Evolutionary conservation across 2,797 vertebrate species (phyloP).

Genomic region (Garrulus glandarius): DNA sequence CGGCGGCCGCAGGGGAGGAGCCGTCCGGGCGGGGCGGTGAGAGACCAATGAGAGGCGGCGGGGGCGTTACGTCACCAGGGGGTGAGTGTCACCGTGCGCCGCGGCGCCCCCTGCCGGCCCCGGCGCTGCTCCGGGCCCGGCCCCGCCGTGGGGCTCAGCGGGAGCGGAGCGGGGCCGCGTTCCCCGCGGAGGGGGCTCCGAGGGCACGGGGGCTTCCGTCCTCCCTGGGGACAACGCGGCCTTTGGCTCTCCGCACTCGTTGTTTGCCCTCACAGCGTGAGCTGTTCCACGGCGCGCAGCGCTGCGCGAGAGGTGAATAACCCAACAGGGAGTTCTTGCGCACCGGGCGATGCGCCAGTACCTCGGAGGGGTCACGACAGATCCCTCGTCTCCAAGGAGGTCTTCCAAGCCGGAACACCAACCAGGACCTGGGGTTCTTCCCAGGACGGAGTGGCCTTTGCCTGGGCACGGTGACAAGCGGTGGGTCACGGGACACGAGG

Average conservation of each 20-base stretch:
- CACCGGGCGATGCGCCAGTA: accelerated
- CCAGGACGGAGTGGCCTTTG: accelerated
- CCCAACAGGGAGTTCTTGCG: accelerated
- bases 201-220: accelerated
- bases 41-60: not conserved
- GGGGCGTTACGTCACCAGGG: accelerated
- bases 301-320: not conserved
- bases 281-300: not conserved
- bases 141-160: not conserved
- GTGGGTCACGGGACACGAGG: not conserved
- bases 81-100: not conserved
- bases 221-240: not conserved
- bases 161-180: not conserved
- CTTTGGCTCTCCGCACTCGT: not conserved
- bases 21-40: accelerated
- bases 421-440: accelerated
- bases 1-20: accelerated
- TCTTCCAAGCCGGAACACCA: not conserved
- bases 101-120: not conserved
- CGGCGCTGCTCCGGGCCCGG: not conserved
- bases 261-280: not conserved
- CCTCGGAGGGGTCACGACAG: not conserved
- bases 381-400: not conserved
- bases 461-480: not conserved
- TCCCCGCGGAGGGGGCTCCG: accelerated